Evolutionary conservation across 2,113 vertebrate species (phyloP).

Genomic region (Phyllopteryx taeniolatus): DNA sequence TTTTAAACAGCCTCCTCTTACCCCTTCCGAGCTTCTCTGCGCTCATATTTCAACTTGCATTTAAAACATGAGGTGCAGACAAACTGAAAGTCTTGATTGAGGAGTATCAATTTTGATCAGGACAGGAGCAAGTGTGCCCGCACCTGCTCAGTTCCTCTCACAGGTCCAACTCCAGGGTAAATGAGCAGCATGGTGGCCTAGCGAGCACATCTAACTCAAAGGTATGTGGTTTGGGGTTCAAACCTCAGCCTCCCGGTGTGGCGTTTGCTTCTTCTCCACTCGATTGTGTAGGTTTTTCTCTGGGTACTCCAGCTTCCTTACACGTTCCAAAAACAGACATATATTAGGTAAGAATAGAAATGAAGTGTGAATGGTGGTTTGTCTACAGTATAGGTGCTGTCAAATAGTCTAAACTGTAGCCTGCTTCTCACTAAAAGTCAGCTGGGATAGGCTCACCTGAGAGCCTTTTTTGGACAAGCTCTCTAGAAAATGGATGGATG

Average conservation of each 20-base stretch:
- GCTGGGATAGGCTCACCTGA: neutral
- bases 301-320: neutral
- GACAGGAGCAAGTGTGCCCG: no score
- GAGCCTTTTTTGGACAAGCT: no score
- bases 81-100: neutral
- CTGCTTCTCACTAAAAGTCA: neutral
- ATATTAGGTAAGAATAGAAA: neutral
- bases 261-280: no score
- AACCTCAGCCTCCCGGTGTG: no score
- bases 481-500: no score
- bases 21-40: constrained; percentile 3
- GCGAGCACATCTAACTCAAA: neutral
- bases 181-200: no score
- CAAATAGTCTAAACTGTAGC: neutral
- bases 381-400: neutral
- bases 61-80: neutral
- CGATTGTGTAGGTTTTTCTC: neutral
- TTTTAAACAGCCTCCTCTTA: constrained; percentile 35
- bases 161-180: no score
- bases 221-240: no score
- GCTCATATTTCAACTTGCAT: neutral
- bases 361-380: neutral
- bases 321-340: neutral
- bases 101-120: neutral
- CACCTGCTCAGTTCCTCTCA: no score